Evolutionary conservation across 2,113 vertebrate genomes (phyloP).

Genomic region (Dasyurus viverrinus): DNA sequence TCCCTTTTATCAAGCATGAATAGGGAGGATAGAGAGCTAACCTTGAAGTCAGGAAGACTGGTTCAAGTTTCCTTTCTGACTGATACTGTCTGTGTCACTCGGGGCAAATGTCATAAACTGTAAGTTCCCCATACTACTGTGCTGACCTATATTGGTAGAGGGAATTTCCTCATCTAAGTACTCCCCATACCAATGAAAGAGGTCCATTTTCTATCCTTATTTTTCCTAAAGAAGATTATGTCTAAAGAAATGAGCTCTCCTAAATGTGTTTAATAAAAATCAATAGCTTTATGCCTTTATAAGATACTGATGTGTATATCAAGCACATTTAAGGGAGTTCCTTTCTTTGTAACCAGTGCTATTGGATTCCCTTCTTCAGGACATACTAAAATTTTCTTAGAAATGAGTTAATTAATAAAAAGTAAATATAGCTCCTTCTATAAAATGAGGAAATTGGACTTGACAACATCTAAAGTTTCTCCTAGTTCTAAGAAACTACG

Average conservation of each 20-base stretch:
- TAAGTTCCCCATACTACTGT: background rate
- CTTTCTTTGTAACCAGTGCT: background rate
- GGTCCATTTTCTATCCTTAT: background rate
- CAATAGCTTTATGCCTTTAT: background rate
- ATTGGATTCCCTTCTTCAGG: background rate
- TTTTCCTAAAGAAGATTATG: background rate
- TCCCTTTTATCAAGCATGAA: background rate
- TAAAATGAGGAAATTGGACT: background rate
- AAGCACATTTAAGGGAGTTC: background rate
- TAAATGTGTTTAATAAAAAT: background rate
- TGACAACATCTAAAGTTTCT: background rate
- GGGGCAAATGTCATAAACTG: background rate
- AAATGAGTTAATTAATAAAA: background rate
- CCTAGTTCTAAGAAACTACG: background rate
- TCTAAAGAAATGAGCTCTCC: background rate
- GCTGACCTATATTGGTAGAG: background rate
- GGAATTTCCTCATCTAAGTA: background rate
- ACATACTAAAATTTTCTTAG: background rate
- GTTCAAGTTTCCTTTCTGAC: background rate
- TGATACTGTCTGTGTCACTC: background rate
- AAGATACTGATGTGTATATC: background rate
- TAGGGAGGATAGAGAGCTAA: background rate
- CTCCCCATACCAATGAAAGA: background rate
- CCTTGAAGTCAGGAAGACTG: background rate
- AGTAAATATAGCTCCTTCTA: background rate